Evolutionary conservation across 2,113 vertebrate species (phyloP), one percentile per base, ranked within the genome.

Genomic region (Strix aluco): DNA sequence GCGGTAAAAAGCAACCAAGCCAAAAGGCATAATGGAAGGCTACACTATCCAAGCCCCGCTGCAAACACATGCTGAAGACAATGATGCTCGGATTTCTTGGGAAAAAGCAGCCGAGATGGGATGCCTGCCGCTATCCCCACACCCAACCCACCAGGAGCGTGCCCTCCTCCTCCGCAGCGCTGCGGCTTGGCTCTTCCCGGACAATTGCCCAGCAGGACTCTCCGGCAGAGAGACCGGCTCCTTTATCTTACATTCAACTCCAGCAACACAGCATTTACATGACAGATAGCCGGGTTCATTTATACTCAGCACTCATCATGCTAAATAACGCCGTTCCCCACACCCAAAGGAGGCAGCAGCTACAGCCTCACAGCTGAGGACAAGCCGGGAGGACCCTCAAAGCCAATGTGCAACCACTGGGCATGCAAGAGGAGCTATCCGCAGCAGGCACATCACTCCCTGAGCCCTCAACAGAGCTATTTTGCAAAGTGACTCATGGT

Each of bases 401-500:
- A 77, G 63, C 20, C 40, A 7, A 40, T 0, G 1, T 8, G 69
- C 62, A 78, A 59, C 17, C 0, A 0, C 63, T 49, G 81, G 62
- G 71, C 0, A 2, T 38, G 66, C 8, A 34, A 81, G 52, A 0
- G 0, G 78, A 72, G 94, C 81, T 86, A 38, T 63, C 74, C 86
- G 63, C 75, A 91, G 79, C 87, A 82, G 63, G 42, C 55, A 82
- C 10, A 5, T 70, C 93, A 90, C 67, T 63, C 52, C 23, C 40
- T 8, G 46, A 82, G 82, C 51, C 63, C 67, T 77, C n/a, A 3
- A 15, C n/a, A 27, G 86, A 59, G 87, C 85, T 90, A 4, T 67
- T 93, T 89, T 95, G 94, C 94, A 77, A 82, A 70, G 81, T 96
- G 97, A 96, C 94, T 96, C 97, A 97, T 22, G 87, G 90, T 96